Percentiles rank a stretch among this genome's conserved stretches.
Evolutionary conservation across 1,140 invertebrate species (phyloP).

Genomic region (Drosophila carrolli): DNA sequence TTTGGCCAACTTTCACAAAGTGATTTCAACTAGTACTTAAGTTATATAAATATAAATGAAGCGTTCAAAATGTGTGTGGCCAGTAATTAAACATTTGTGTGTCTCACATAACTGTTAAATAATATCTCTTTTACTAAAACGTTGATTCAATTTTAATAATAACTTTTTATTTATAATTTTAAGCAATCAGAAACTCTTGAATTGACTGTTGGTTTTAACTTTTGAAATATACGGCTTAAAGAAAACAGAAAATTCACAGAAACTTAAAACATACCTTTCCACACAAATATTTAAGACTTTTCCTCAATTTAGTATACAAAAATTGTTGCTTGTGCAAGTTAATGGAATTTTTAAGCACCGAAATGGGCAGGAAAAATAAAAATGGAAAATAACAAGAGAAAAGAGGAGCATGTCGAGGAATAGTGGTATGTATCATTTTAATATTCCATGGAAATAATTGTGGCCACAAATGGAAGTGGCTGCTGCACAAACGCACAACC

Average conservation of each 20-base stretch:
- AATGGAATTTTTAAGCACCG: slow-evolving; percentile 38
- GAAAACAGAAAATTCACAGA: too few relatives aligned
- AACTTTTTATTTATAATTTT: too few relatives aligned
- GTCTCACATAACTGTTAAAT: too few relatives aligned
- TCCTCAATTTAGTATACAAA: neutral
- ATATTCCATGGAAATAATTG: slow-evolving; percentile 45
- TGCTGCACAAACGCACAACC: slow-evolving; percentile 23
- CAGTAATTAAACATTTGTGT: too few relatives aligned
- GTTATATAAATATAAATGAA: neutral
- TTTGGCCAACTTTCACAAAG: neutral
- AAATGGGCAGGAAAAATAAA: neutral
- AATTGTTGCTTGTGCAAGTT: slow-evolving; percentile 13
- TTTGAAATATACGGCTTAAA: too few relatives aligned
- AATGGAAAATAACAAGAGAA: neutral
- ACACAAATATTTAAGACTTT: neutral
- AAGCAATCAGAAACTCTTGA: too few relatives aligned
- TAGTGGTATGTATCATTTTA: slow-evolving; percentile 31
- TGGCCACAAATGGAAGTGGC: slow-evolving; percentile 19
- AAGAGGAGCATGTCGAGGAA: neutral
- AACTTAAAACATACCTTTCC: too few relatives aligned
- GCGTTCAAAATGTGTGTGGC: too few relatives aligned
- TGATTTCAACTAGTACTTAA: neutral
- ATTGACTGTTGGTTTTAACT: too few relatives aligned
- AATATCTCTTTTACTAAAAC: too few relatives aligned
- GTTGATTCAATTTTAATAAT: too few relatives aligned